Conservation (phyloP, 2,888 invertebrate species). For the Andrena chrysosceles region DNA sequence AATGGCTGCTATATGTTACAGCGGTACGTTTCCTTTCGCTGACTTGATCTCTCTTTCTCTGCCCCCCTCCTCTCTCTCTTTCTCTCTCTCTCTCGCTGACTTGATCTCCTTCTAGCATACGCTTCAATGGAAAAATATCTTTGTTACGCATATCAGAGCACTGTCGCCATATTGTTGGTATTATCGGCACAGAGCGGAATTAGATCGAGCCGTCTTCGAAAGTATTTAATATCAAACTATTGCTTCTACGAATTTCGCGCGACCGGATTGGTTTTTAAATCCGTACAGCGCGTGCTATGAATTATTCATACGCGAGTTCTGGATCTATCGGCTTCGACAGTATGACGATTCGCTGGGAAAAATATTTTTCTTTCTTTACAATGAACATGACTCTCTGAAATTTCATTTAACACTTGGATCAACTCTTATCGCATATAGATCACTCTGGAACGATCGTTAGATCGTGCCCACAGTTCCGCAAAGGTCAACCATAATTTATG, state of each 20-base stretch:
- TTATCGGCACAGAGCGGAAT: constrained; percentile 41
- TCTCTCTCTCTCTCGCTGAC: background rate
- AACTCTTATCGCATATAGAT: background rate
- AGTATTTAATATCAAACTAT: constrained; percentile 19
- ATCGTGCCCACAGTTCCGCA: background rate
- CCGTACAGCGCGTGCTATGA: background rate
- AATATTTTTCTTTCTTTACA: background rate
- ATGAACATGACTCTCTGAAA: background rate
- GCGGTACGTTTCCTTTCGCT: constrained; percentile 78
- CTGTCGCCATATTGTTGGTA: constrained; percentile 53
- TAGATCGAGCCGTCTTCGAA: constrained; percentile 35
- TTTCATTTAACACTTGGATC: background rate
- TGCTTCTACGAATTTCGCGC: constrained; percentile 17
- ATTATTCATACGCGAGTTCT: background rate
- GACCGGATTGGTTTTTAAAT: background rate
- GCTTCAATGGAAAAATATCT: constrained; percentile 55
- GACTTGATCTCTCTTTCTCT: constrained; percentile 25
- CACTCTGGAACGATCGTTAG: background rate
- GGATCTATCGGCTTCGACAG: background rate
- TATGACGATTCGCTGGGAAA: background rate
- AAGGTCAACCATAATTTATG: constrained; percentile 10
- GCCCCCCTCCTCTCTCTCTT: background rate
- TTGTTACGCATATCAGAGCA: constrained; percentile 55
- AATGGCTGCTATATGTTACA: constrained; percentile 82
- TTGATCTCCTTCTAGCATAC: constrained; percentile 35